Conservation (phyloP, 2,797 vertebrate genomes). For the Delichon dasypus region DNA sequence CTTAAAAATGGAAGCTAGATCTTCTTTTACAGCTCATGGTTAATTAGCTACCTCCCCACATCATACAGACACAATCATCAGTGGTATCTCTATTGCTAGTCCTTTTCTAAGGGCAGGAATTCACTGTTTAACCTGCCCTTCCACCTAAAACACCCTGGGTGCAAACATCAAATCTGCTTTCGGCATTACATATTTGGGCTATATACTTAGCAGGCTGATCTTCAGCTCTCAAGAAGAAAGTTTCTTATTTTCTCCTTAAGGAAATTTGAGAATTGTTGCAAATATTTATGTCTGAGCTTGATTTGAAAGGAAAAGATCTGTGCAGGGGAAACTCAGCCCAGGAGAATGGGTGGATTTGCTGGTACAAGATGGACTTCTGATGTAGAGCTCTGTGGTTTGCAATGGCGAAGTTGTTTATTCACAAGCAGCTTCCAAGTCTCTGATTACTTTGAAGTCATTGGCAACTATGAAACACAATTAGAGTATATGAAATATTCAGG, state of each 20-base stretch:
- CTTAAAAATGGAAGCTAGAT: neutral
- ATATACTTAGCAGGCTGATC: neutral
- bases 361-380: neutral
- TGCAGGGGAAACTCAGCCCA: neutral
- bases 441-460: conserved; percentile 1
- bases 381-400: neutral
- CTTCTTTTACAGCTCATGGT: neutral
- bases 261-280: neutral
- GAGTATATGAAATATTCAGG: neutral
- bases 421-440: neutral
- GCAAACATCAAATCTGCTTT: neutral
- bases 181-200: neutral
- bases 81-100: neutral
- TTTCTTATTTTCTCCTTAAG: neutral
- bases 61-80: neutral
- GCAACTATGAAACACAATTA: neutral
- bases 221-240: neutral
- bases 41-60: neutral
- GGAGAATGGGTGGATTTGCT: neutral
- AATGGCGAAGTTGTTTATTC: neutral
- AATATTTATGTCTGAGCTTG: neutral
- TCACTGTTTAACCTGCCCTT: neutral
- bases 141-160: neutral
- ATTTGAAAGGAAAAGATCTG: neutral
- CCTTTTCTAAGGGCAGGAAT: neutral